Evolutionary conservation across 2,113 vertebrate species (phyloP), one percentile per base, ranked within the genome.

Genomic region (Sceloporus tristichus): DNA sequence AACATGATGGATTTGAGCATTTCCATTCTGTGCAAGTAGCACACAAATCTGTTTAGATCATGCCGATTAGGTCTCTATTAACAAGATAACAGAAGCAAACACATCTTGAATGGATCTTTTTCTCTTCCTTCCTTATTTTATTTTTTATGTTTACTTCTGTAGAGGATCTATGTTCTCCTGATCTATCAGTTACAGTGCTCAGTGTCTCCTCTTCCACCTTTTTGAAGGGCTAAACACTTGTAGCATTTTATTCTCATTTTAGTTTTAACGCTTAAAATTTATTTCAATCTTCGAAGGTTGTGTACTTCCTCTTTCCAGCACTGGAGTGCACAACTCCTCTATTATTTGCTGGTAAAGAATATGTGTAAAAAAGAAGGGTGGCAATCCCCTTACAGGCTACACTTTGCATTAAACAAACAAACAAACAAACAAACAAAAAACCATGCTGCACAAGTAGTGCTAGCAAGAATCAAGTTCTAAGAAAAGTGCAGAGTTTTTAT

Each of bases 401-500:
- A 4, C 62, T 6, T 54, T 79, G 42, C n/a, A 59, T 62, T 29
- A n/a, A n/a, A 21, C 79, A 62, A 53, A 80, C 18, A 48, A 48
- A 48, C 3, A 48, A 21, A 19, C 7, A 38, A 62, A 23, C n/a
- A 65, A 9, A 4, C 18, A 66, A 66, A 23, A 66, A 1, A 21
- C 10, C 21, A 18, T 21, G 79, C n/a, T 29, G 27, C 78, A 42
- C 6, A 8, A 76, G 27, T 80, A 56, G 54, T 40, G 18, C 56
- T 65, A 65, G 59, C n/a, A 81, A 11, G 56, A 81, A 81, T 65
- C 34, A 81, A 65, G 4, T 25, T 66, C 34, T 40, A 82, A 82
- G 80, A 82, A 42, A 66, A 82, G 9, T 18, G 62, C 81, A 19
- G 80, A 10, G 25, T 70, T 83, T 83, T 83, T 68, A 82, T n/a